Conservation (phyloP, 2,888 invertebrate genomes). For the Steinernema carpocapsae region DNA sequence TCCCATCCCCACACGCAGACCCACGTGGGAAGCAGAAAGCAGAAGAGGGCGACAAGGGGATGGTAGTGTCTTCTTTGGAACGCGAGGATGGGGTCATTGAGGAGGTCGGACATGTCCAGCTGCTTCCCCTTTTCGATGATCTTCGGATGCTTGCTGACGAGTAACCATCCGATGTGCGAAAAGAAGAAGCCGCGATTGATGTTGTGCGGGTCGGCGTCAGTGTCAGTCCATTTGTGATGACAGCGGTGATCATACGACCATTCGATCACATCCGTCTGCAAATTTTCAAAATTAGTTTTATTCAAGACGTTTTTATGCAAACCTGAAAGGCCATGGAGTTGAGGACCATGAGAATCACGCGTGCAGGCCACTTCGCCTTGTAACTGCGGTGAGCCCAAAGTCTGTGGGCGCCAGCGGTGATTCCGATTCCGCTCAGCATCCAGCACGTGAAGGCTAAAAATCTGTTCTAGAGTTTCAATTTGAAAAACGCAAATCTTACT, state of each 20-base stretch:
- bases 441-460: conserved; percentile 61
- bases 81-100: conserved; percentile 80
- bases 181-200: conserved; percentile 92
- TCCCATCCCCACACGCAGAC: conserved; percentile 85
- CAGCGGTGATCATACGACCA: conserved; percentile 85
- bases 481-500: conserved; percentile 47
- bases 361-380: conserved; percentile 85
- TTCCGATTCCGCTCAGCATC: conserved; percentile 79
- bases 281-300: conserved; percentile 38
- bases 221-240: conserved; percentile 91
- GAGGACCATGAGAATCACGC: conserved; percentile 80
- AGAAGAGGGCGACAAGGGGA: conserved; percentile 78
- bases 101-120: conserved; percentile 83
- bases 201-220: conserved; percentile 91
- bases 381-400: conserved; percentile 91
- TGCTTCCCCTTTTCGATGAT: conserved; percentile 78
- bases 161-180: conserved; percentile 91
- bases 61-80: conserved; percentile 86
- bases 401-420: conserved; percentile 92
- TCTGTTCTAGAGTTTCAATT: neutral
- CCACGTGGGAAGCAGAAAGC: conserved; percentile 81
- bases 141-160: conserved; percentile 83
- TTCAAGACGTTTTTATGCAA: too few species aligned
- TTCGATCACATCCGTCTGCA: conserved; percentile 82
- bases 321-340: conserved; percentile 90